Evolutionary conservation across 2,113 vertebrate genomes (phyloP).

Genomic region (Dunckerocampus dactyliophorus): DNA sequence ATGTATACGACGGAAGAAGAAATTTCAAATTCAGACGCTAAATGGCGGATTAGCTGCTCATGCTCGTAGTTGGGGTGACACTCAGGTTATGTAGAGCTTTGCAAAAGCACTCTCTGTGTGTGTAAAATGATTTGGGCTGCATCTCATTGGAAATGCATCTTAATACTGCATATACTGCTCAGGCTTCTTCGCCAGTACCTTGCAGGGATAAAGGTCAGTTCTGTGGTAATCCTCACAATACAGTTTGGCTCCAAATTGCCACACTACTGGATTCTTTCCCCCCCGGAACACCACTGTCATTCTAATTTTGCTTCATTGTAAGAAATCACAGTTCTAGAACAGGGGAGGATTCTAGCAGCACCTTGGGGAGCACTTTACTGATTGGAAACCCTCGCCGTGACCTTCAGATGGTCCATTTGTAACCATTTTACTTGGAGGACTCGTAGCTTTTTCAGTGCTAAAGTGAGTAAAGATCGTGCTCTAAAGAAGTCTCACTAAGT

Average conservation of each 20-base stretch:
- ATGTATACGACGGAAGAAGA: too few species aligned
- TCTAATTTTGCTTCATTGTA: slow-evolving; percentile 50
- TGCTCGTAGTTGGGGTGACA: too few species aligned
- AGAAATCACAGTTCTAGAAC: slow-evolving; percentile 54
- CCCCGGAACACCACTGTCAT: slow-evolving; percentile 17
- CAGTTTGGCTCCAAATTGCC: slow-evolving; percentile 11
- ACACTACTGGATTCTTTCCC: slow-evolving; percentile 12
- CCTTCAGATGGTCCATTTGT: slow-evolving; percentile 59
- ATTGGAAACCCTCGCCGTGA: slow-evolving; percentile 56
- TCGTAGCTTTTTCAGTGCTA: slow-evolving; percentile 18
- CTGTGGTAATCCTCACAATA: slow-evolving; percentile 14
- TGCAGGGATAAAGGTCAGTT: background rate
- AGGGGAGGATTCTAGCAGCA: slow-evolving; percentile 38
- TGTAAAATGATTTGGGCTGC: too few species aligned
- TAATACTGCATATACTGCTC: too few species aligned
- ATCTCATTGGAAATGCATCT: too few species aligned
- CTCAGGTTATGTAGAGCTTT: too few species aligned
- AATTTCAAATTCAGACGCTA: too few species aligned
- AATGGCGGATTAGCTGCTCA: too few species aligned
- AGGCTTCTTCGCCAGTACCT: background rate
- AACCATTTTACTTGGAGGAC: slow-evolving; percentile 44
- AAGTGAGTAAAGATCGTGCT: slow-evolving; percentile 14
- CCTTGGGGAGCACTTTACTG: slow-evolving; percentile 49
- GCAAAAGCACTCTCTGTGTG: too few species aligned
- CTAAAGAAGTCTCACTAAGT: background rate